A percentile compares a stretch with the other conserved stretches of the same genome.
Conservation (phyloP, 2,888 invertebrate genomes). For the Eupithecia insigniata region DNA sequence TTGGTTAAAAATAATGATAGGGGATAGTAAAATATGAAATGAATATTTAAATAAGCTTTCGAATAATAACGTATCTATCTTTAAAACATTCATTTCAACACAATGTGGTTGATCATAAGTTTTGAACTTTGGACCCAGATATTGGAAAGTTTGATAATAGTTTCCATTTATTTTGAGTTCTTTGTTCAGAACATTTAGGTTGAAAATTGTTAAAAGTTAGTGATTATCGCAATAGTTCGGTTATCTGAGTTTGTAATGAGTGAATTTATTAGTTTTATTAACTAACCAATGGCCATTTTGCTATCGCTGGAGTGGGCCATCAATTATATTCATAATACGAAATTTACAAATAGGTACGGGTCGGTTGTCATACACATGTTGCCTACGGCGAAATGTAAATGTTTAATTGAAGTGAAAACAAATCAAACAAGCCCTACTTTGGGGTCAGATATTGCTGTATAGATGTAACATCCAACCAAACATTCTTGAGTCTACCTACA, state of each 20-base stretch:
- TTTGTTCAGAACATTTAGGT: slow-evolving; percentile 4
- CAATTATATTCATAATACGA: slow-evolving; percentile 6
- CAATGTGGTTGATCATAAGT: slow-evolving; percentile 17
- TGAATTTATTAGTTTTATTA: slow-evolving; percentile 30
- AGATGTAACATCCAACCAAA: not conserved
- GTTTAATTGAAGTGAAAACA: slow-evolving; percentile 8
- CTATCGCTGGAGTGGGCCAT: slow-evolving; percentile 13
- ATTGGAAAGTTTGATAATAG: not conserved
- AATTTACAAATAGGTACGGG: not conserved
- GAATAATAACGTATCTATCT: not conserved
- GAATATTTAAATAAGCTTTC: not conserved
- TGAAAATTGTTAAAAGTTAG: slow-evolving; percentile 12
- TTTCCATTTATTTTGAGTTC: slow-evolving; percentile 9
- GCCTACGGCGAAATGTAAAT: not conserved
- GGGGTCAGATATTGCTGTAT: not conserved
- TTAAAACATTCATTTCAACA: slow-evolving; percentile 2
- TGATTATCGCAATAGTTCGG: slow-evolving; percentile 6
- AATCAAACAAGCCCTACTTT: not conserved
- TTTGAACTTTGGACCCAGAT: slow-evolving; percentile 1
- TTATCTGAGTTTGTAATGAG: slow-evolving; percentile 13
- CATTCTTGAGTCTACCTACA: not conserved
- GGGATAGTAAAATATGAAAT: not conserved
- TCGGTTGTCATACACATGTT: not conserved
- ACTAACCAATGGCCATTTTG: slow-evolving; percentile 18
- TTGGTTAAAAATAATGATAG: not conserved